phyloP scores from a whole-genome alignment of 2,888 invertebrate genomes.

The Tipula vernalis region DNA sequence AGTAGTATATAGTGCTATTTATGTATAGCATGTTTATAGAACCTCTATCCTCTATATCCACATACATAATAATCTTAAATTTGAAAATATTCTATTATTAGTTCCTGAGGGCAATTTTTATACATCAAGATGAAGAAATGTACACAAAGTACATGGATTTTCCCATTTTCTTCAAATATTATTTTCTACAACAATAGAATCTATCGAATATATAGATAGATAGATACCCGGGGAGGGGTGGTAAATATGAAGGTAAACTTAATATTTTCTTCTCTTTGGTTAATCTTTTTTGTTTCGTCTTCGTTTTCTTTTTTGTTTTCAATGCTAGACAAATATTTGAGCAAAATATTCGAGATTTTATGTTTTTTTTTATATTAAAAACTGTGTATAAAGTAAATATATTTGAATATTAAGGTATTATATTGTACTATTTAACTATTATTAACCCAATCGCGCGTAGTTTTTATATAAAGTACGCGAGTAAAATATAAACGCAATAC shows the following conservation, averaged over 20 bases:
- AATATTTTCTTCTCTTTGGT: not conserved
- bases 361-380: not conserved
- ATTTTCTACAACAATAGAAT: not conserved
- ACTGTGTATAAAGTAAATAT: not conserved
- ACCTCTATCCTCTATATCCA: not conserved
- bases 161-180: not conserved
- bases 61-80: not conserved
- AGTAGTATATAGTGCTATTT: not conserved
- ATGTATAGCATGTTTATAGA: not conserved
- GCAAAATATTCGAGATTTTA: not conserved
- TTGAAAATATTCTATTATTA: not conserved
- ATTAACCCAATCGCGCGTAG: not conserved
- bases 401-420: conserved; percentile 4
- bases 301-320: not conserved
- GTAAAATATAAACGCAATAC: not conserved
- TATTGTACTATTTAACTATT: not conserved
- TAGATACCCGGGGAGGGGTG: not conserved
- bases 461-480: not conserved
- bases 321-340: not conserved
- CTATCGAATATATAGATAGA: not conserved
- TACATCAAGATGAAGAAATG: not conserved
- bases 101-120: not conserved
- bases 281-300: not conserved
- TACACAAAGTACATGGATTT: not conserved
- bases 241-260: not conserved